Evolutionary conservation across 2,797 vertebrate genomes (phyloP), one percentile per base, ranked within the genome.

Genomic region (Miichthys miiuy): DNA sequence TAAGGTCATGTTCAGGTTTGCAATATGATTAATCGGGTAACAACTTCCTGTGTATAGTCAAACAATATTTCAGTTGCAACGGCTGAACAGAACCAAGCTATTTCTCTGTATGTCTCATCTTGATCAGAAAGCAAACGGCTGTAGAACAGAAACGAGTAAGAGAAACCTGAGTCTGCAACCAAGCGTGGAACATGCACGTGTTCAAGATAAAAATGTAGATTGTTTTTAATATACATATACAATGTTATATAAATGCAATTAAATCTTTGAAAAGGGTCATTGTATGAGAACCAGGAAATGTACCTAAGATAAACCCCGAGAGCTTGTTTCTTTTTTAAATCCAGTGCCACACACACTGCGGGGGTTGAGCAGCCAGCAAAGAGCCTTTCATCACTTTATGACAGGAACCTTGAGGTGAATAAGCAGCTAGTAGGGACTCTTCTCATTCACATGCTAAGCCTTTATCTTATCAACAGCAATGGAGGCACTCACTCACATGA

Each of bases 371-470:
- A 90, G 87, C 85, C 76, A 63, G 87, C 87, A 88, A 80, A 92
- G 78, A 91, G 66, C 78, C 86, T 96, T 96, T 96, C 97, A 97
- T 97, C 95, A 96, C 95, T 97, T 99, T 98, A 98, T 96, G 97
- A 96, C 97, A 98, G 97, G 97, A 98, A 98, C 96, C 96, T 89
- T 88, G 94, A 94, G 94, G 91, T 97, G 95, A 97, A 96, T 95
- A 94, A 92, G 90, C 89, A 89, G 92, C 93, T 85, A 91, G 68
- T 94, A 93, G 92, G 93, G 85, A 87, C 93, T 91, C 90, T 84
- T 96, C 92, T 93, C 93, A 96, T 92, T 95, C 91, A 93, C 92
- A 95, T 93, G 89, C 89, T 82, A 92, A 92, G 83, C 88, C 92
- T 95, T 95, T 96, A 95, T 96, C 95, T 96, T 95, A 96, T 95